Base-by-base conservation (phyloP, 2,888 invertebrate species). In the Brachyopa scutellaris region DNA sequence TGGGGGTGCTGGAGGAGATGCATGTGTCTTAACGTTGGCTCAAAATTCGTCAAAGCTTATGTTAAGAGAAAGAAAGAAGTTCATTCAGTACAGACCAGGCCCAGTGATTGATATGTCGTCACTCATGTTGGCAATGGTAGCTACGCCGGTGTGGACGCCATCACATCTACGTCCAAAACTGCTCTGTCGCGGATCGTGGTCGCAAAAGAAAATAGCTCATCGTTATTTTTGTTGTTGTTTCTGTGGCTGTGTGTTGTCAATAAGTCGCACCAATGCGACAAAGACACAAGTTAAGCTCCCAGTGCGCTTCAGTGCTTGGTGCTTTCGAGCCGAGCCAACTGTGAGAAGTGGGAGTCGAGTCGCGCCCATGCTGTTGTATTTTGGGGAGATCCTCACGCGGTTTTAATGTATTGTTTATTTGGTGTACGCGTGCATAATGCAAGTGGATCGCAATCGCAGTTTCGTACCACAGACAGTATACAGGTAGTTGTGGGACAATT, bases 251-350 rank as follows among this genome's bases (percentile, higher is more conserved):
- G 36, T 38, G 57, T 72, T 61, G 77, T 82, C 82, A 77, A 82
- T 77, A 82, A 77, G 82, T 82, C 77, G 70, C 59, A 64, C 40
- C n/a, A n/a, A n/a, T n/a, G n/a, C 9, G 33, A 15, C 9, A 26
- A 26, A 19, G 45, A 36, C 31, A 7, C 47, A 40, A 38, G 15
- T n/a, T 17, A 31, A 23, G 31, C 21, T 26, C 26, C 19, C 8
- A 11, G n/a, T 26, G n/a, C 23, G 13, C 8, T 59, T 47, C 26
- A 36, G 36, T 29, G 23, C 36, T 36, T 40, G 36, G 49, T 74
- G 67, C 47, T 74, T 51, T 76, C 53, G 49, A 77, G 55, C 53
- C 40, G 29, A 21, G 26, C 5, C 8, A 21, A 47, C 31, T 55
- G 49, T 45, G 47, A n/a, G 7, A 3, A 19, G 11, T 21, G 33